Evolutionary conservation across 2,888 invertebrate species (phyloP).

Genomic region (Conchocele bisecta): DNA sequence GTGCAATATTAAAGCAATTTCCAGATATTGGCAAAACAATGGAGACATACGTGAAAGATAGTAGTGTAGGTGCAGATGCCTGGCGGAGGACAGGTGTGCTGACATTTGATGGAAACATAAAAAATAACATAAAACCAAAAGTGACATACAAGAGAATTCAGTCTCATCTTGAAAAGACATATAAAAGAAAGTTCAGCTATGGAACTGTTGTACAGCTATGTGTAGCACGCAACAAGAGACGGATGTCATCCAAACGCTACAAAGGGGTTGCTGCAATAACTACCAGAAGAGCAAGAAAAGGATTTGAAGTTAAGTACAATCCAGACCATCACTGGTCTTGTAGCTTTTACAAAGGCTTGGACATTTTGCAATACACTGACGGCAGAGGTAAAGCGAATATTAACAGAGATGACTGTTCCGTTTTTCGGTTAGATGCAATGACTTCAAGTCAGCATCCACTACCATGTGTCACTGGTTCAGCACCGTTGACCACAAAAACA

Average conservation of each 20-base stretch:
- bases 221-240: constrained; percentile 14
- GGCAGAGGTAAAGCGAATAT: constrained; percentile 10
- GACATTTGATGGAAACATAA: constrained; percentile 25
- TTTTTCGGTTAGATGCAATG: too few species aligned
- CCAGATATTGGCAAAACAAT: constrained; percentile 24
- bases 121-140: constrained; percentile 19
- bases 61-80: constrained; percentile 25
- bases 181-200: constrained; percentile 20
- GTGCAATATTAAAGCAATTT: constrained; percentile 9
- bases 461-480: constrained; percentile 20
- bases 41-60: constrained; percentile 24
- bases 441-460: constrained; percentile 27
- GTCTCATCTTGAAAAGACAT: constrained; percentile 18
- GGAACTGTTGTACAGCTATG: constrained; percentile 25
- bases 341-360: constrained; percentile 18
- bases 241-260: constrained; percentile 19
- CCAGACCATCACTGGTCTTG: constrained; percentile 28
- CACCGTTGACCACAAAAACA: constrained; percentile 24
- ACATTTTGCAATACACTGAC: constrained; percentile 21
- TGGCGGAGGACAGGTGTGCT: constrained; percentile 23
- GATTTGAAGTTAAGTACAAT: constrained; percentile 22
- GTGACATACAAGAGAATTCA: constrained; percentile 19
- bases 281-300: constrained; percentile 16
- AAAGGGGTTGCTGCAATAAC: constrained; percentile 22
- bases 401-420: too few species aligned